Percentiles rank a stretch among this genome's conserved stretches.
phyloP scores from a whole-genome alignment of 2,113 vertebrate genomes.

The Sorex araneus region DNA sequence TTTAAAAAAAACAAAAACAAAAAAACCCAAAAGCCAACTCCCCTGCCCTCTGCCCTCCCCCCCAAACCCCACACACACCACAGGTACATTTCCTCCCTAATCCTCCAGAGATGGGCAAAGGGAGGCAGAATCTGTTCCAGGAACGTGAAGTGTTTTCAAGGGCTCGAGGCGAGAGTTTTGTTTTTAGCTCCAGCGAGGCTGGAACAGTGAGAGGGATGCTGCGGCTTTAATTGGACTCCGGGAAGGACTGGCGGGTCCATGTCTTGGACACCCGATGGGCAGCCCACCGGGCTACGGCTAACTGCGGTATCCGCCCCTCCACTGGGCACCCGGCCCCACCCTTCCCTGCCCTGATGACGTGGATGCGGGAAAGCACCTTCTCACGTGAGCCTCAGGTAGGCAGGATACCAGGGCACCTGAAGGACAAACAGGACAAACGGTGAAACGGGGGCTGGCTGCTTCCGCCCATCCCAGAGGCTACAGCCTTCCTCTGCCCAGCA shows the following conservation, averaged over 20 bases:
- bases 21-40: neutral
- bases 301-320: neutral
- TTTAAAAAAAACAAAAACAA: neutral
- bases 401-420: too few relatives aligned
- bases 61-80: too few relatives aligned
- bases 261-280: neutral
- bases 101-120: neutral
- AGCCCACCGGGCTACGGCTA: neutral
- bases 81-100: slow-evolving; percentile 43
- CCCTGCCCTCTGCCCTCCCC: too few relatives aligned
- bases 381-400: too few relatives aligned
- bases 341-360: too few relatives aligned
- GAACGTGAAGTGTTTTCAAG: slow-evolving; percentile 33
- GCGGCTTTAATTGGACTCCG: neutral
- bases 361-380: too few relatives aligned
- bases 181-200: slow-evolving; percentile 48
- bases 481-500: neutral
- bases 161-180: slow-evolving; percentile 15
- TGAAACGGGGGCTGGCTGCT: too few relatives aligned
- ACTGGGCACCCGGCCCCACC: too few relatives aligned
- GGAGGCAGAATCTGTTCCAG: neutral
- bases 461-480: neutral
- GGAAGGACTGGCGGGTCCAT: neutral
- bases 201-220: neutral
- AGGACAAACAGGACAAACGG: too few relatives aligned